These are phyloP conservation scores for Caranx melampygus DNA, from an alignment of 2,113 vertebrate species.

Conservation along the genomic window DNA sequence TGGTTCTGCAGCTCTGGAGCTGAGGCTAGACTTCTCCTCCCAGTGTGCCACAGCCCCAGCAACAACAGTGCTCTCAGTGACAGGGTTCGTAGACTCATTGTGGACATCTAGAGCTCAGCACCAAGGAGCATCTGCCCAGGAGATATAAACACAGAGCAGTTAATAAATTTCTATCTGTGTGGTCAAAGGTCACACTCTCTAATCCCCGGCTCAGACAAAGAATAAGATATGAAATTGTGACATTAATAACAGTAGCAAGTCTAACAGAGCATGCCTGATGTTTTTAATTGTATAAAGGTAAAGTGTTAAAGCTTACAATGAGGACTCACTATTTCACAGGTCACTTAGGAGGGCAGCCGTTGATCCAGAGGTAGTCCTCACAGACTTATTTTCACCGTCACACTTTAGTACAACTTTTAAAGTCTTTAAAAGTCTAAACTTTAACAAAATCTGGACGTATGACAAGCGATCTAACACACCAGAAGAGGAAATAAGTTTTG, in stretches of 20 bases:
- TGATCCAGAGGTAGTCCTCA: slow-evolving; percentile 14
- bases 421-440: not conserved
- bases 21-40: slow-evolving; percentile 74
- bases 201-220: not conserved
- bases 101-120: slow-evolving; percentile 30
- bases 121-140: slow-evolving; percentile 54
- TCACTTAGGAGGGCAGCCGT: not conserved
- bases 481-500: not conserved
- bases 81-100: slow-evolving; percentile 70
- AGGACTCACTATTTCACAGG: slow-evolving; percentile 45
- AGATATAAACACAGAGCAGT: not conserved
- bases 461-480: accelerated
- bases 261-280: not conserved
- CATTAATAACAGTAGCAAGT: too few relatives aligned
- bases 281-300: not conserved
- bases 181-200: slow-evolving; percentile 56
- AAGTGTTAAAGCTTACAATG: not conserved
- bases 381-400: not conserved
- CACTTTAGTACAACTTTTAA: not conserved
- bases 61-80: slow-evolving; percentile 75
- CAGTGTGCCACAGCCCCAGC: slow-evolving; percentile 76
- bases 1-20: slow-evolving; percentile 67
- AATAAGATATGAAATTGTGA: not conserved
- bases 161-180: not conserved
- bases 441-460: not conserved